Evolutionary conservation across 1,140 invertebrate genomes (phyloP), one percentile per base, ranked within the genome.

Genomic region (Drosophila ananassae): DNA sequence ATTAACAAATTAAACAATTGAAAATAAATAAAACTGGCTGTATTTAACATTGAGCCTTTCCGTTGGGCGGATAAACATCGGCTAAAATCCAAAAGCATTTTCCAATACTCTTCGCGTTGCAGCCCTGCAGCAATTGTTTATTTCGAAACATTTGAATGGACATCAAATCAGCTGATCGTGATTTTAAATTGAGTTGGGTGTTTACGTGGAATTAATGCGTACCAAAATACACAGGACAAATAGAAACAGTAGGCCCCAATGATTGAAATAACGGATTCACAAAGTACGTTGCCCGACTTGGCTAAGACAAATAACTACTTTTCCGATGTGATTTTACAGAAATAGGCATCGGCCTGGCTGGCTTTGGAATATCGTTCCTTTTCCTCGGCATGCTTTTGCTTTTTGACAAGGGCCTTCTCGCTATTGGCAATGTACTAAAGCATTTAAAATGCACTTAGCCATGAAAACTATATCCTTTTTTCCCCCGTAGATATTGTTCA

Each of bases 401-500:
- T 13, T 99, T 99, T 94, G 99, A 99, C 92, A 99, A 98, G 93
- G 99, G 98, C 72, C 94, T 99, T 69, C 93, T 99, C 50, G 99
- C 99, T 9, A 98, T 99, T 90, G 99, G 99, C 92, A 99, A 99
- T 95, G 98, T 98, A 95, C 96, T 95, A 69, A 5, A 24, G 51
- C 28, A 17, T 1, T 17, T 17, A 17, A 13, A 37, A 7, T 8
- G 5, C 7, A 41, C 4, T 25, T 12, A 58, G n/a, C 3, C 21
- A 9, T 47, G 17, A 47, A 22, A 37, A n/a, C 3, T 10, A 2
- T 2, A 47, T 24, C 21, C 28, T 24, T 13, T 55, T 6, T 5
- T 6, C 67, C 13, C 13, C 69, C 77, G 6, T 47, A 91, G 90
- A 90, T 91, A 34, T 93, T 99, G 32, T 99, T 99, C 92, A 96